Evolutionary conservation across 2,888 invertebrate genomes (phyloP), one percentile per base, ranked within the genome.

Genomic region (Eustalomyia histrio): DNA sequence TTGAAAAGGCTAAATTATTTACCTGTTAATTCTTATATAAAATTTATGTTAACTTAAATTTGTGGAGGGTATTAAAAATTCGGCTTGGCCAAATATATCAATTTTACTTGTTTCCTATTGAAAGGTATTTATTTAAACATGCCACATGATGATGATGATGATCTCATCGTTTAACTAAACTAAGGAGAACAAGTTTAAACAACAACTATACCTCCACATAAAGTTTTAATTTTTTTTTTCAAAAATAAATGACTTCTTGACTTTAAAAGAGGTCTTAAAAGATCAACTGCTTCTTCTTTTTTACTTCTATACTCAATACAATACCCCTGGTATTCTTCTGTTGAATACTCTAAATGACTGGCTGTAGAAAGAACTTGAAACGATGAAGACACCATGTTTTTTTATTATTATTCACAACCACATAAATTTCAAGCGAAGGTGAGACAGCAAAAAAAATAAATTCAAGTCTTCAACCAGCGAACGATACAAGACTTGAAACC

Each of bases 171-270:
- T 57, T 52, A 69, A 74, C 53, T 60, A 29, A 39, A 17, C 69
- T 16, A 64, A 75, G 55, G 17, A 65, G 57, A n/a, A 58, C 35
- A 64, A 69, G 29, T 67, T 67, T 43, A 57, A 21, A 21, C 2
- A 21, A 21, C 2, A 29, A 60, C 64, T 47, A 47, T 47, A 47
- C 43, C 43, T n/a, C n/a, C 43, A 47, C 43, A 47, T 7, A 64
- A n/a, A 24, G 12, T 16, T 50, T 29, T 35, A 65, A 58, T 33
- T 57, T 63, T 47, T 12, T 60, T 55, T 67, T 60, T n/a, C 52
- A n/a, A 64, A 17, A 58, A 17, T 65, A 80, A 69, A 63, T 78
- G 74, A 75, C 74, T 81, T 78, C 60, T 81, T 81, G 81, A 81
- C 78, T 81, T 78, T 18, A 80, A 61, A 35, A 73, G 67, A 79